These are phyloP conservation scores for Asteroscopus sphinx DNA, from an alignment of 2,888 invertebrate species.

Conservation along the genomic window DNA sequence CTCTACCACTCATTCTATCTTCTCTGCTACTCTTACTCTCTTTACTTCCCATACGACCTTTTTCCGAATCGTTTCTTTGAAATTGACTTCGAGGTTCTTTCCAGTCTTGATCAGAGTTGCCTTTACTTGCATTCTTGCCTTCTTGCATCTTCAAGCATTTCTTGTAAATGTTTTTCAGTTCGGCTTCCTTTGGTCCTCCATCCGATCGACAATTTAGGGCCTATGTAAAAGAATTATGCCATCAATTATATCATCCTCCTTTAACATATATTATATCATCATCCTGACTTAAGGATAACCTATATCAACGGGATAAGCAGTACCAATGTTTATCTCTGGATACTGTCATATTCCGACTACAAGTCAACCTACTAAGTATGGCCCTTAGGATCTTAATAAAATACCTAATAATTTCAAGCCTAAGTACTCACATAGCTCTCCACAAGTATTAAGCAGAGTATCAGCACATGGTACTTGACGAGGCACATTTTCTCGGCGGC, in stretches of 20 bases:
- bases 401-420: background rate
- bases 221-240: conserved; percentile 62
- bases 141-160: conserved; percentile 88
- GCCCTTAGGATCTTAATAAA: too few relatives aligned
- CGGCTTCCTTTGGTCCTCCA: conserved; percentile 89
- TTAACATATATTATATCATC: too few relatives aligned
- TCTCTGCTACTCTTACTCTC: conserved; percentile 59
- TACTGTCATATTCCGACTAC: background rate
- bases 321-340: background rate
- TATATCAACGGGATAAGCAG: background rate
- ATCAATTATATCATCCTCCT: too few relatives aligned
- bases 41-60: conserved; percentile 58
- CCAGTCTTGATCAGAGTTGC: conserved; percentile 71
- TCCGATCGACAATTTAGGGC: conserved; percentile 90
- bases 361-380: background rate
- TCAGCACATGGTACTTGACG: conserved; percentile 61
- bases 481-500: conserved; percentile 69
- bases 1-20: conserved; percentile 58
- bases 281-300: background rate
- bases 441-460: conserved; percentile 65
- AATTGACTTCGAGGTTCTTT: conserved; percentile 66
- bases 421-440: conserved; percentile 70
- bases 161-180: conserved; percentile 89
- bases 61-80: conserved; percentile 67
- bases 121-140: conserved; percentile 67